Percentiles rank a stretch among this genome's conserved stretches.
These are phyloP conservation scores for Pseudochirops cupreus DNA, from an alignment of 2,797 vertebrate species.

Conservation along the genomic window DNA sequence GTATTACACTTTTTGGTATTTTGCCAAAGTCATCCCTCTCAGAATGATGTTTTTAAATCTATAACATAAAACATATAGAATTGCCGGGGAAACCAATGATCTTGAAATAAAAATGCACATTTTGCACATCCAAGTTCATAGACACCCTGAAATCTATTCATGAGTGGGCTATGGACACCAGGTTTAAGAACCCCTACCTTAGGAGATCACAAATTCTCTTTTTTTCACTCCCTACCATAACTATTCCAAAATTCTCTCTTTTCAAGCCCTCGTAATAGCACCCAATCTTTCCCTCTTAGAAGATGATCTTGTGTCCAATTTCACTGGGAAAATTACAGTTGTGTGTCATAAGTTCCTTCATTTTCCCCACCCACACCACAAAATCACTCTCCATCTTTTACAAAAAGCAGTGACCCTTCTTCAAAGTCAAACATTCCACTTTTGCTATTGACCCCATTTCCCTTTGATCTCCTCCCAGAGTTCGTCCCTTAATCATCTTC, in stretches of 20 bases:
- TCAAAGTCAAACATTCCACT: neutral
- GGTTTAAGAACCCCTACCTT: neutral
- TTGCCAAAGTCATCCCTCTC: neutral
- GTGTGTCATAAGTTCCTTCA: neutral
- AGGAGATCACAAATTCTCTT: neutral
- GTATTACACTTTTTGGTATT: neutral
- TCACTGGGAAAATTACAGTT: neutral
- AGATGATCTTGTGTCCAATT: neutral
- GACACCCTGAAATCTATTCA: neutral
- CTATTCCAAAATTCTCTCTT: neutral
- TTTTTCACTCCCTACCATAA: neutral
- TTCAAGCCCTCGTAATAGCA: neutral
- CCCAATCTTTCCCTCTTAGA: neutral
- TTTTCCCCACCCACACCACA: neutral
- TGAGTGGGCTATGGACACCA: neutral
- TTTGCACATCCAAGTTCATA: neutral
- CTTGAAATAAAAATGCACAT: neutral
- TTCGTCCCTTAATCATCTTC: neutral
- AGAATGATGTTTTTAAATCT: neutral
- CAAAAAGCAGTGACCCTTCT: neutral
- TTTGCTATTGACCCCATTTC: neutral
- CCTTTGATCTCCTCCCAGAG: neutral
- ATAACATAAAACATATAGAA: neutral
- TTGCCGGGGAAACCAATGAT: neutral
- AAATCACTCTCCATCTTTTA: neutral